phyloP scores from a whole-genome alignment of 2,113 vertebrate species.

The Nannospalax galili region DNA sequence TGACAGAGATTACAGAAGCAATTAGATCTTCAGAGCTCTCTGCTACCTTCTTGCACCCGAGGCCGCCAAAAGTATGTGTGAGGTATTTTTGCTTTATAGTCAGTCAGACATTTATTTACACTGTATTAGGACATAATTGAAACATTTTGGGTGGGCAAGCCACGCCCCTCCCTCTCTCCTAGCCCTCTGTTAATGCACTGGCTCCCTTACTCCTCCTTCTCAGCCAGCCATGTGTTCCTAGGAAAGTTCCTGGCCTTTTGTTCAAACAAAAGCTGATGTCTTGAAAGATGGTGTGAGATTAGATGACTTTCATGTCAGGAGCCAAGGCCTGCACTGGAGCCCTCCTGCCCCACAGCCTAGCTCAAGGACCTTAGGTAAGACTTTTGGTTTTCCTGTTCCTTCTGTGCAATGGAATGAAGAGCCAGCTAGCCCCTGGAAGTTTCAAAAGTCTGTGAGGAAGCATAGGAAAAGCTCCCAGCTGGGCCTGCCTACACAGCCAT shows the following conservation, averaged over 20 bases:
- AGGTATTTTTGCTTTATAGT: conserved; percentile 51
- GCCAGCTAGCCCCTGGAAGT: neutral
- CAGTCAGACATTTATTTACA: neutral
- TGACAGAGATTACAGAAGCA: conserved; percentile 62
- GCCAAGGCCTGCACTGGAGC: neutral
- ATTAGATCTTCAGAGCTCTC: conserved; percentile 58
- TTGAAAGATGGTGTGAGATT: neutral
- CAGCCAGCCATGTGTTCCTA: neutral
- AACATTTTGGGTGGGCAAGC: conserved; percentile 9
- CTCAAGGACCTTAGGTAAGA: neutral
- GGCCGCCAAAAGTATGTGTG: neutral
- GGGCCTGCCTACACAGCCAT: neutral
- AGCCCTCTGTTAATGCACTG: neutral
- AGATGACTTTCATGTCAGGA: neutral
- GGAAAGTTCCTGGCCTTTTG: neutral
- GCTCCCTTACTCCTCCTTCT: neutral
- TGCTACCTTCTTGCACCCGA: conserved; percentile 43
- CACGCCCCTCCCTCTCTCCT: neutral
- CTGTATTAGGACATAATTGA: conserved; percentile 17
- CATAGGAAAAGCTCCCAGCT: neutral
- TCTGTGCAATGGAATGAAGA: neutral
- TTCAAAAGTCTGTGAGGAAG: neutral
- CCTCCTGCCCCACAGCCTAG: neutral
- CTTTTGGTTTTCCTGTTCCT: neutral
- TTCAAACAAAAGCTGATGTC: neutral